Evolutionary conservation across 2,888 invertebrate species (phyloP).

Genomic region (Catocala fraxini): DNA sequence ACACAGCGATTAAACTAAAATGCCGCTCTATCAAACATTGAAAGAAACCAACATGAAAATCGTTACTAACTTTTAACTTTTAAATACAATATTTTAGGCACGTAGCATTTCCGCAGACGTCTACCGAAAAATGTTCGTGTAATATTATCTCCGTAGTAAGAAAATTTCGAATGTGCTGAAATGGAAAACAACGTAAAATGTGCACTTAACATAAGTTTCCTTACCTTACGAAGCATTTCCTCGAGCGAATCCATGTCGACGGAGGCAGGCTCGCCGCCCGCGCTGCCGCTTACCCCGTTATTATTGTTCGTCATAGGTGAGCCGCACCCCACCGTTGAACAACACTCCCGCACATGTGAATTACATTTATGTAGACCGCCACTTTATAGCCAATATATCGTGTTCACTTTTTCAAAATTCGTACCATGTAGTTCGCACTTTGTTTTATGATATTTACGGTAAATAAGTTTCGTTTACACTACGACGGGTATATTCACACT

Average conservation of each 20-base stretch:
- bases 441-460: slow-evolving; percentile 14
- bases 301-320: slow-evolving; percentile 89
- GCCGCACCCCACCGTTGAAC: slow-evolving; percentile 64
- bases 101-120: slow-evolving; percentile 15
- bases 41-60: slow-evolving; percentile 3
- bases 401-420: slow-evolving; percentile 28
- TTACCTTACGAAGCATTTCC: slow-evolving; percentile 93
- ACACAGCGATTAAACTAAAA: too few species aligned
- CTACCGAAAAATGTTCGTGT: slow-evolving; percentile 25
- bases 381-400: slow-evolving; percentile 40
- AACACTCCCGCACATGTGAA: slow-evolving; percentile 58
- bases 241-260: slow-evolving; percentile 92
- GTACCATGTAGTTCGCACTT: slow-evolving; percentile 38
- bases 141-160: slow-evolving; percentile 18
- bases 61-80: slow-evolving; percentile 7
- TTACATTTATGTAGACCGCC: slow-evolving; percentile 52
- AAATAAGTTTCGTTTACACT: slow-evolving; percentile 13
- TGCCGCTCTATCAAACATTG: too few species aligned
- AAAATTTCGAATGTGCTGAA: slow-evolving; percentile 35
- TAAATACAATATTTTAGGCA: slow-evolving; percentile 15
- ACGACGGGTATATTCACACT: slow-evolving; percentile 32
- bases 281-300: slow-evolving; percentile 87
- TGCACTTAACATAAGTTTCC: slow-evolving; percentile 45
- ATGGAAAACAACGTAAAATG: slow-evolving; percentile 30
- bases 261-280: slow-evolving; percentile 89